Evolutionary conservation across 2,888 invertebrate species (phyloP).

Genomic region (Trichogramma evanescens): DNA sequence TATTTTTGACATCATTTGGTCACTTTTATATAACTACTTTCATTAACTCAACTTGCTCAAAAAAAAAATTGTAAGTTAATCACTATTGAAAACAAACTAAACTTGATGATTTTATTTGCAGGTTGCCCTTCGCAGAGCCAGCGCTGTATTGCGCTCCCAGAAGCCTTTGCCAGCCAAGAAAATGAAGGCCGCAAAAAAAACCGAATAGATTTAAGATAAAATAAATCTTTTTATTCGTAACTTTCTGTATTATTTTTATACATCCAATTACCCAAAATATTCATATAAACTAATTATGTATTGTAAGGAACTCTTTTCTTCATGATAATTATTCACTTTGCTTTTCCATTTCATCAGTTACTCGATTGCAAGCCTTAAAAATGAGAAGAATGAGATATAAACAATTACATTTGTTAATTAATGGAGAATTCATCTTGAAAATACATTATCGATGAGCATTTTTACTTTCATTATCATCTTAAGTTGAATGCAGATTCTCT

Average conservation of each 20-base stretch:
- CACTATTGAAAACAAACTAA: background rate
- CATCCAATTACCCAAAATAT: background rate
- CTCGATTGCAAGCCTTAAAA: no score
- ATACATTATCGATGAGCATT: no score
- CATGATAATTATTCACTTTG: no score
- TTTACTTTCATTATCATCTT: no score
- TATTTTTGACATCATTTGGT: background rate
- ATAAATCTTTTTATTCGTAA: constrained; percentile 29
- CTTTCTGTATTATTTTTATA: background rate
- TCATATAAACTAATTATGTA: no score
- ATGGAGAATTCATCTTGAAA: no score
- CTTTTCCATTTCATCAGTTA: no score
- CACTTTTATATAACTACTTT: background rate
- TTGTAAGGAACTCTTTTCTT: no score
- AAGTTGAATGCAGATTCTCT: no score
- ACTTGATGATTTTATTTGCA: constrained; percentile 41
- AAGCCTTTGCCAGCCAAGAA: constrained; percentile 79
- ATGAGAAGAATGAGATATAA: no score
- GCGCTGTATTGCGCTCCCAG: constrained; percentile 87
- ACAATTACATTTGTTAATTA: no score
- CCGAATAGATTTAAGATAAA: constrained; percentile 58
- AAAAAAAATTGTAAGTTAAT: background rate
- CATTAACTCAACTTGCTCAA: background rate
- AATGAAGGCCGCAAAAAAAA: constrained; percentile 67
- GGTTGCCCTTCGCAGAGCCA: constrained; percentile 86